Evolutionary conservation across 2,888 invertebrate genomes (phyloP).

Genomic region (Euzophera pinguis): DNA sequence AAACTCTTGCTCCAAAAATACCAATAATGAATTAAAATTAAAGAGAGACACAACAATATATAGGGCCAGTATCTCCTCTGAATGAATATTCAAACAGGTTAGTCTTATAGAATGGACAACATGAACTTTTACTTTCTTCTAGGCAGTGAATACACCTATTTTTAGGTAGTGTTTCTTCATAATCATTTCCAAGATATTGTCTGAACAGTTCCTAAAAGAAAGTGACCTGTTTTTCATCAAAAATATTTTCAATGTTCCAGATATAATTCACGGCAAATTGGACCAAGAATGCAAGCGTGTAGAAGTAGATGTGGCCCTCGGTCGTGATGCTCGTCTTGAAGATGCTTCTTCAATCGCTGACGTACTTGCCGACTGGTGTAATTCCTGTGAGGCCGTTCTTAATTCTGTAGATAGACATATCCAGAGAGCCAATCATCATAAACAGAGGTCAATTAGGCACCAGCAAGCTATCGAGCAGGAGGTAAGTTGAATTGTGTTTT

Average conservation of each 20-base stretch:
- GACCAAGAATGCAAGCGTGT: slow-evolving; percentile 96
- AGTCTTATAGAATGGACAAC: too few relatives aligned
- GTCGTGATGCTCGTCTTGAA: slow-evolving; percentile 92
- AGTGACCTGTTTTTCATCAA: too few relatives aligned
- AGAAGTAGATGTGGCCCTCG: slow-evolving; percentile 96
- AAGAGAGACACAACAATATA: too few relatives aligned
- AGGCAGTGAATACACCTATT: too few relatives aligned
- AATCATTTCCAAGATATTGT: too few relatives aligned
- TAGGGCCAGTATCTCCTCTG: too few relatives aligned
- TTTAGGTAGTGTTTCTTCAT: too few relatives aligned
- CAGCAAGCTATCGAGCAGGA: slow-evolving; percentile 92
- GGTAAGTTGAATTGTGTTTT: slow-evolving; percentile 70
- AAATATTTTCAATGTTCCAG: slow-evolving; percentile 58
- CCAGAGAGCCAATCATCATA: slow-evolving; percentile 90
- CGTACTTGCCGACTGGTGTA: slow-evolving; percentile 93
- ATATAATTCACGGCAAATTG: slow-evolving; percentile 96
- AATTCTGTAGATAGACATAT: slow-evolving; percentile 95
- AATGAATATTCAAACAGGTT: too few relatives aligned
- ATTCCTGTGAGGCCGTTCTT: slow-evolving; percentile 91
- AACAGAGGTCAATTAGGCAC: slow-evolving; percentile 88
- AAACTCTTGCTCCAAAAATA: too few relatives aligned
- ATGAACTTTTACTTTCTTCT: too few relatives aligned
- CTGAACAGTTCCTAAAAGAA: too few relatives aligned
- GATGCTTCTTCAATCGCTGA: slow-evolving; percentile 90
- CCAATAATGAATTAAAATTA: too few relatives aligned